Base-by-base conservation (phyloP, 2,888 invertebrate species). In the Petrophora chlorosata region DNA sequence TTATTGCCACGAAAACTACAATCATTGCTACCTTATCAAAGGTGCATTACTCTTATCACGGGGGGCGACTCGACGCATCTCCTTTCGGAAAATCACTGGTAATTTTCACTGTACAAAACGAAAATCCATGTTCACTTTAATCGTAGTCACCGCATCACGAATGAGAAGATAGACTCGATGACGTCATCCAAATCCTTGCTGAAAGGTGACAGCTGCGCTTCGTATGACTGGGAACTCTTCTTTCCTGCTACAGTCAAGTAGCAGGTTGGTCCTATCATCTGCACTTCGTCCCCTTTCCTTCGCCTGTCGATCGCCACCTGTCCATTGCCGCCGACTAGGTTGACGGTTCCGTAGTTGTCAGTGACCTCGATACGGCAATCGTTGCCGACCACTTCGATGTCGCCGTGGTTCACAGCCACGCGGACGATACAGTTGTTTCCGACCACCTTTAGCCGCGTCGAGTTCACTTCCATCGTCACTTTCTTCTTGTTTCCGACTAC, bases 401-500 rank as follows among this genome's bases (percentile, higher is more conserved):
- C 80, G 0, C 90, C 90, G 7, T 79, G 77, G 57, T 90, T 90
- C 45, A 59, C 67, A 2, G 75, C 61, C 3, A 90, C 87, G 22
- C 75, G 65, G 16, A 89, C 68, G 33, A 86, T 85, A 57, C 90
- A 89, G 55, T 77, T 77, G 61, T 88, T 90, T 0, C 89, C 89
- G 32, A 90, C 81, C 3, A 90, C 79, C 70, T 85, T 89, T 10
- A 90, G 65, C 3, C 73, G 74, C 0, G 84, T 76, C 7, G 73
- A 73, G 53, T 89, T 89, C 8, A 65, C 70, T 49, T 86, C 86
- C 87, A 89, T 87, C 17, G 88, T 89, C 51, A 90, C 88, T 66
- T 87, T 90, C 78, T 89, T 90, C 72, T 88, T 90, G 71, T 90
- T 87, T 13, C 89, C 89, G 48, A 90, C 75, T 19, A 90, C 71